Conservation (phyloP, 2,113 vertebrate genomes). For the Numenius arquata region DNA sequence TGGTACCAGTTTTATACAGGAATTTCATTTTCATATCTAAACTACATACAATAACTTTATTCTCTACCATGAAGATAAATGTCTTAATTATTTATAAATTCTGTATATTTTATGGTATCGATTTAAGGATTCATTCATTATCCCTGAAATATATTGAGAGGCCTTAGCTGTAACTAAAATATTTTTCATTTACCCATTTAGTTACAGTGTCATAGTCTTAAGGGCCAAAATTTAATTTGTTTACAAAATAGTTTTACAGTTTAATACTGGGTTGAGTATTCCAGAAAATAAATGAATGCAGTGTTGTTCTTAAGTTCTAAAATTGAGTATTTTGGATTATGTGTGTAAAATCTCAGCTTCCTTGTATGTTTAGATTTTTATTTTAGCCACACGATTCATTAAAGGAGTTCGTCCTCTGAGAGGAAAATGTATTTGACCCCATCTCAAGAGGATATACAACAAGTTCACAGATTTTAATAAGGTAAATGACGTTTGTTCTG, state of each 20-base stretch:
- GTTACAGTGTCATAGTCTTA: conserved; percentile 39
- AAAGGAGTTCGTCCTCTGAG: conserved; percentile 3
- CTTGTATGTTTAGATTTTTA: conserved; percentile 33
- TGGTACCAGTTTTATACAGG: conserved; percentile 56
- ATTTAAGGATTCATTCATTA: conserved; percentile 69
- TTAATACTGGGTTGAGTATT: conserved; percentile 5
- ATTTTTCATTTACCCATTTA: conserved; percentile 67
- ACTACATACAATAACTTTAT: conserved; percentile 67
- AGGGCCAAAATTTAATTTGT: conserved; percentile 42
- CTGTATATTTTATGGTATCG: conserved; percentile 61
- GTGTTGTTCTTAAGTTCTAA: conserved; percentile 1
- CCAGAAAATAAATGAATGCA: conserved; percentile 23
- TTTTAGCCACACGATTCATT: conserved; percentile 18
- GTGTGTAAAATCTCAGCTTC: not conserved
- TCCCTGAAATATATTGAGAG: conserved; percentile 56
- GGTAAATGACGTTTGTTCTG: conserved; percentile 52
- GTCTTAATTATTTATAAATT: conserved; percentile 72
- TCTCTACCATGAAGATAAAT: conserved; percentile 68
- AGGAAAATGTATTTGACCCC: conserved; percentile 62
- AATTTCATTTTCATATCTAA: conserved; percentile 70
- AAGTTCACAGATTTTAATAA: conserved; percentile 67
- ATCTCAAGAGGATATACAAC: not conserved
- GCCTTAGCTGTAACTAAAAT: conserved; percentile 66
- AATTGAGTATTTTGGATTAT: not conserved
- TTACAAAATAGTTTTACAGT: conserved; percentile 20